These are phyloP conservation scores for Macrotis lagotis DNA, from an alignment of 2,113 vertebrate species.

Conservation along the genomic window DNA sequence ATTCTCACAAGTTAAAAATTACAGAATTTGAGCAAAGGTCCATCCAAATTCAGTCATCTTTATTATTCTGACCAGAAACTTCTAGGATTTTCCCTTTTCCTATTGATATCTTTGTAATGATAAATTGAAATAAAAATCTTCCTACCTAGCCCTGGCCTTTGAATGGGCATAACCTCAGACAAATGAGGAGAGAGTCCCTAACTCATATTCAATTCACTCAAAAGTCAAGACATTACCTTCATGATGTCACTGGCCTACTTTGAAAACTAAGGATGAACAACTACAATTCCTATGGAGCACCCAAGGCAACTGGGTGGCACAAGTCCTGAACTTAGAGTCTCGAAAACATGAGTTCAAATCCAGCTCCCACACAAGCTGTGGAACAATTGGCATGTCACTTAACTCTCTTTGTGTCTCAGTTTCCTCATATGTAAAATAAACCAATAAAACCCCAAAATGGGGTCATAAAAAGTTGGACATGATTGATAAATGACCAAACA, in stretches of 20 bases:
- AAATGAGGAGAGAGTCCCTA: too few species aligned
- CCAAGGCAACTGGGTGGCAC: not conserved
- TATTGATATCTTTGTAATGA: too few species aligned
- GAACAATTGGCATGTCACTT: not conserved
- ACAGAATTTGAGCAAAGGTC: not conserved
- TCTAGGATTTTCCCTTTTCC: too few species aligned
- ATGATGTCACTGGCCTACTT: too few species aligned
- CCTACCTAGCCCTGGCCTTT: too few species aligned
- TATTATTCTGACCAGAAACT: not conserved
- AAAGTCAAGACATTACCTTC: too few species aligned
- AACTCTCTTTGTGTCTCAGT: not conserved
- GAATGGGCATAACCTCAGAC: too few species aligned
- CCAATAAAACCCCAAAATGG: not conserved
- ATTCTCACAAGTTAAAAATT: not conserved
- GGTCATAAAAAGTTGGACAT: not conserved
- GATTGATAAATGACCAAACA: not conserved
- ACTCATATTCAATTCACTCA: too few species aligned
- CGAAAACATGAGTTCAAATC: not conserved
- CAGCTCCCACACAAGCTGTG: not conserved
- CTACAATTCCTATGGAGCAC: not conserved
- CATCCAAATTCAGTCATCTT: not conserved
- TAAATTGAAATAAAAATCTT: too few species aligned
- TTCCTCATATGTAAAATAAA: not conserved
- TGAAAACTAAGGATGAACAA: too few species aligned
- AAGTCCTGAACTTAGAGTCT: not conserved